phyloP scores from a whole-genome alignment of 2,888 invertebrate species.

The Acleris emargana region DNA sequence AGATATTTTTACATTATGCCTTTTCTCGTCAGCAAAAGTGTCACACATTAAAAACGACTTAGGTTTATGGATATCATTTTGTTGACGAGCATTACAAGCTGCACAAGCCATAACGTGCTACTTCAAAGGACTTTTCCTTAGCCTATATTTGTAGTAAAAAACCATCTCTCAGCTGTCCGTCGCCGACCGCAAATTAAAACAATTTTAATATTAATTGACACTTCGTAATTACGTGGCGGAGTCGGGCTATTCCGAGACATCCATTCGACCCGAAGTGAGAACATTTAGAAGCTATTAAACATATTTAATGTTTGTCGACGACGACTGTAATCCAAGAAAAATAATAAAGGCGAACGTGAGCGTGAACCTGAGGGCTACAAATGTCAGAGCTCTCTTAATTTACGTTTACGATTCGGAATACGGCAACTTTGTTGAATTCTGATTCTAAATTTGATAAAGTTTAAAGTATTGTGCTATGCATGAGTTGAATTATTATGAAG shows the following conservation, averaged over 20 bases:
- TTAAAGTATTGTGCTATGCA: not conserved
- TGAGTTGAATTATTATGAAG: conserved; percentile 7
- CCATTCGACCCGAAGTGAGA: conserved; percentile 47
- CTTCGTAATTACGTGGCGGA: conserved; percentile 65
- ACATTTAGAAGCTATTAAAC: conserved; percentile 53
- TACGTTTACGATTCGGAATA: conserved; percentile 62
- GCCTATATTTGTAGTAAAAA: conserved; percentile 28
- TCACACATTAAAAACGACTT: conserved; percentile 36
- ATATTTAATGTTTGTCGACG: conserved; percentile 47
- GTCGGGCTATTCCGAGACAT: conserved; percentile 45
- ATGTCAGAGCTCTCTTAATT: conserved; percentile 65
- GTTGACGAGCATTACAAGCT: conserved; percentile 25
- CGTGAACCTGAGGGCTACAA: conserved; percentile 56
- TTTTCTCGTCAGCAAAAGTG: conserved; percentile 46
- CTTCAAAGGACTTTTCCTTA: conserved; percentile 23
- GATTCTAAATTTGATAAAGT: conserved; percentile 16
- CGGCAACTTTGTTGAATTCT: conserved; percentile 47
- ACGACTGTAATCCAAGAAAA: conserved; percentile 45
- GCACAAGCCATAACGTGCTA: conserved; percentile 18
- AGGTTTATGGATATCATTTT: conserved; percentile 35
- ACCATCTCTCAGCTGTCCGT: conserved; percentile 55
- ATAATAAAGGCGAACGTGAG: conserved; percentile 46
- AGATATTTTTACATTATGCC: conserved; percentile 72
- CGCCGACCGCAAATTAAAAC: conserved; percentile 57
- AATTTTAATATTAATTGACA: conserved; percentile 74